Percentiles rank a stretch among this genome's conserved stretches.
These are phyloP conservation scores for Crossocerus cetratus DNA, from an alignment of 2,888 invertebrate species.

Conservation along the genomic window DNA sequence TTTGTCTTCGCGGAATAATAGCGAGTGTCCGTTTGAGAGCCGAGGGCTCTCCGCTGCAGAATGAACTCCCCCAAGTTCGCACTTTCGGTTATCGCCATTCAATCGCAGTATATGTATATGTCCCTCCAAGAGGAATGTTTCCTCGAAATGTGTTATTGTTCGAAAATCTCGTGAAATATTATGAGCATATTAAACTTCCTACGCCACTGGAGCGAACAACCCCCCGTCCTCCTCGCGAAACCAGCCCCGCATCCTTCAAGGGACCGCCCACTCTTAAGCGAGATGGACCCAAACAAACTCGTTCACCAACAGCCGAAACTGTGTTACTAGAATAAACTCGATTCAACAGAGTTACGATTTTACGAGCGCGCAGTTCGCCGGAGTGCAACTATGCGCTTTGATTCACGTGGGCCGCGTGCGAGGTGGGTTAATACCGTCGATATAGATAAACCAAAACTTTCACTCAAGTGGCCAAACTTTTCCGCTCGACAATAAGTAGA, in stretches of 20 bases:
- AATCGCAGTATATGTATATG: too few species aligned
- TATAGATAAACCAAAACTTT: too few species aligned
- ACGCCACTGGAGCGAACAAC: constrained; percentile 39
- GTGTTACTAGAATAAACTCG: constrained; percentile 72
- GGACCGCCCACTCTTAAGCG: constrained; percentile 67
- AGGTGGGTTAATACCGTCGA: too few species aligned
- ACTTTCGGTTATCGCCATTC: too few species aligned
- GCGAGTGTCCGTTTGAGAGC: too few species aligned
- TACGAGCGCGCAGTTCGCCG: constrained; percentile 34
- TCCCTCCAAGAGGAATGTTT: too few species aligned
- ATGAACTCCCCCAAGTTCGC: too few species aligned
- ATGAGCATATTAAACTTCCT: constrained; percentile 17
- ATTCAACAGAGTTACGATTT: constrained; percentile 57
- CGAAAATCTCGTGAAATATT: constrained; percentile 13
- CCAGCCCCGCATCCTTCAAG: constrained; percentile 57
- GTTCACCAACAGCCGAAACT: constrained; percentile 65
- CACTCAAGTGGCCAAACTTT: too few species aligned
- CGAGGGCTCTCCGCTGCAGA: too few species aligned
- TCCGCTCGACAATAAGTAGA: too few species aligned
- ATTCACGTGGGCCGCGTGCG: not conserved
- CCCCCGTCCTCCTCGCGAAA: constrained; percentile 29
- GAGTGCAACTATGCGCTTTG: constrained; percentile 3
- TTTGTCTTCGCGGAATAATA: too few species aligned
- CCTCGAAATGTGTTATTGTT: too few species aligned
- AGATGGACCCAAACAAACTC: constrained; percentile 69